phyloP scores from a whole-genome alignment of 2,113 vertebrate genomes.

The Ptilonorhynchus violaceus region DNA sequence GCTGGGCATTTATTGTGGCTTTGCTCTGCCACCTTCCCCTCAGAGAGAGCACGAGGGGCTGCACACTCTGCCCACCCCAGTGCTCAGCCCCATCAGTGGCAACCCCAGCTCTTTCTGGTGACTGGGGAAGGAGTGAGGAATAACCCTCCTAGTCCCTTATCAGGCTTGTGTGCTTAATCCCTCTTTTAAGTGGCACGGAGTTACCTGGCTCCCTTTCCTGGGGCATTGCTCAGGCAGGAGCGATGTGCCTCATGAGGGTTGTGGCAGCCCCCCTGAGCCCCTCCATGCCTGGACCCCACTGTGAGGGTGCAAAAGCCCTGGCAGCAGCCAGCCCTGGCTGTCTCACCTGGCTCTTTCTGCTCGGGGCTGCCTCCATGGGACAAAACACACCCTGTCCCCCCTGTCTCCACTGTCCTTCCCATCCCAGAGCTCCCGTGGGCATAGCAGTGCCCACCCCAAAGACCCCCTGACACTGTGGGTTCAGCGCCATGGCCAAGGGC shows the following conservation, averaged over 20 bases:
- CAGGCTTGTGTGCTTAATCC: background rate
- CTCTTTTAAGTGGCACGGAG: background rate
- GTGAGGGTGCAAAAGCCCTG: background rate
- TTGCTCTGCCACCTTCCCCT: background rate
- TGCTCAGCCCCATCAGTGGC: fast-evolving
- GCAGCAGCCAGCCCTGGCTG: background rate
- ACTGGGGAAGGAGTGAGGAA: background rate
- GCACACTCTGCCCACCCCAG: background rate
- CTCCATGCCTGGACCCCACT: background rate
- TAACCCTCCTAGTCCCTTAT: background rate
- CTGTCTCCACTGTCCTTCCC: fast-evolving
- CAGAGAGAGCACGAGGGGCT: fast-evolving
- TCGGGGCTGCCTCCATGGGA: fast-evolving
- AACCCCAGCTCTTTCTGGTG: background rate
- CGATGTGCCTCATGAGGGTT: fast-evolving
- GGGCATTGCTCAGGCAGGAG: background rate
- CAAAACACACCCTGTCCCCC: background rate
- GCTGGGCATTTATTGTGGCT: fast-evolving
- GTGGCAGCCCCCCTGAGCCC: fast-evolving
- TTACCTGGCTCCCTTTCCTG: background rate
- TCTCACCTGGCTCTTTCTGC: background rate
- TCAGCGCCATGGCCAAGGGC: fast-evolving
- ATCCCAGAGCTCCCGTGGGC: fast-evolving
- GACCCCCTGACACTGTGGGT: fast-evolving
- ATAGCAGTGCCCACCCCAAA: fast-evolving